Evolutionary conservation across 2,113 vertebrate species (phyloP), one percentile per base, ranked within the genome.

Genomic region (Ceyx cyanopectus): DNA sequence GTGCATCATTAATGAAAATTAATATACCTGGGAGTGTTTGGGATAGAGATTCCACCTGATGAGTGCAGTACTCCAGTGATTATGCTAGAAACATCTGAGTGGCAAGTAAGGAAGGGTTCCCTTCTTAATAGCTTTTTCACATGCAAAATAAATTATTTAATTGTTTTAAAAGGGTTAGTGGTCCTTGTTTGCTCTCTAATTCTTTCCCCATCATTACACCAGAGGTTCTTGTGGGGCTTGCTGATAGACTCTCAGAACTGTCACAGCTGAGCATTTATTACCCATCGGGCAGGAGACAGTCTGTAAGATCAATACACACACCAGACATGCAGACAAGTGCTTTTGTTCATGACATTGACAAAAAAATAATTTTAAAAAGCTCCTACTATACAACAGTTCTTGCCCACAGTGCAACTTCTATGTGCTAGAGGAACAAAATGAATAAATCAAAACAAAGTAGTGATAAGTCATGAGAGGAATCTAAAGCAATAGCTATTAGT

Each of bases 111-210:
- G 22, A 65, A 79, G 32, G 12, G 3, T 34, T 79, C 57, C 7
- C 34, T 61, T 73, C 54, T 40, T 30, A 85, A 68, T 9, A 73
- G 51, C 9, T 24, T 40, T 89, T 73, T 85, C 7, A 1, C 30
- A 85, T 34, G 27, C 43, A 82, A 84, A 93, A 89, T 89, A 43
- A 91, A 92, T 90, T 65, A 93, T 92, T 86, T 79, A 86, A 57
- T 67, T 69, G 13, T 10, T 89, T 93, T 90, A 69, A 81, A 88
- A 84, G 51, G 17, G 16, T 67, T 10, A 81, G 30, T 40, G 26
- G 20, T 76, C n/a, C 29, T 69, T 58, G 41, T 81, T 74, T 85
- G 30, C 24, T 51, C 24, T 68, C 30, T 50, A 88, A 50, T 70
- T 16, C 19, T 79, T 89, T 65, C 30, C 46, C 30, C 19, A 5